Evolutionary conservation across 2,888 invertebrate species (phyloP).

Genomic region (Sturmia bella): DNA sequence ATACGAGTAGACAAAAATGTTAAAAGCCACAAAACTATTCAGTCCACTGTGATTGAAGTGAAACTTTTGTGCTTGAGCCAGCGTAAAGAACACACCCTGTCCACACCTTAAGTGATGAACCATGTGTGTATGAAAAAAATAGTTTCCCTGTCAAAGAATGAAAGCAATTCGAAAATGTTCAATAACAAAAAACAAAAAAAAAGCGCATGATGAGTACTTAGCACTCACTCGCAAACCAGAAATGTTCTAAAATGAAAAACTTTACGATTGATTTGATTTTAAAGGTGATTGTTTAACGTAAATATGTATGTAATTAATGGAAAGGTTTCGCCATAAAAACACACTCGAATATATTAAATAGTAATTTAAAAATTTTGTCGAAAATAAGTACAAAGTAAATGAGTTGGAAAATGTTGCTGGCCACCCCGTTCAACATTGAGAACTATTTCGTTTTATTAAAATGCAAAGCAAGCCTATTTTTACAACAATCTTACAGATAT

Average conservation of each 20-base stretch:
- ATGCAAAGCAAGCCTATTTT: too few species aligned
- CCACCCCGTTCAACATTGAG: too few species aligned
- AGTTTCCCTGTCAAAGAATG: slow-evolving; percentile 48
- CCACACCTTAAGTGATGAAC: slow-evolving; percentile 69
- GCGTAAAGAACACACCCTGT: slow-evolving; percentile 66
- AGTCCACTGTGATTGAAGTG: slow-evolving; percentile 57
- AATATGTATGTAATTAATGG: not conserved
- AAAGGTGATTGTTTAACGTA: slow-evolving; percentile 52
- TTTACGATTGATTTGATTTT: slow-evolving; percentile 78
- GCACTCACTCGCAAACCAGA: slow-evolving; percentile 6
- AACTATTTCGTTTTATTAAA: too few species aligned
- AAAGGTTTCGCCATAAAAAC: slow-evolving; percentile 9
- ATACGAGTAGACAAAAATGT: slow-evolving; percentile 18
- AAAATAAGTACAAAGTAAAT: too few species aligned
- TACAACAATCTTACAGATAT: too few species aligned
- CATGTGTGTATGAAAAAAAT: slow-evolving; percentile 49
- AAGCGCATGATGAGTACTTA: too few species aligned
- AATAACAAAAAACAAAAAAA: not conserved
- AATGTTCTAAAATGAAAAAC: slow-evolving; percentile 58
- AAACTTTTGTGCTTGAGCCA: slow-evolving; percentile 45
- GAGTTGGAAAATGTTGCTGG: too few species aligned
- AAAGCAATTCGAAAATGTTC: slow-evolving; percentile 33
- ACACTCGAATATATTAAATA: slow-evolving; percentile 46
- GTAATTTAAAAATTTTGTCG: not conserved
- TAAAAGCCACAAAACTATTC: slow-evolving; percentile 15